Conservation (phyloP, 2,797 vertebrate species). For the Sebastes nivosus region DNA sequence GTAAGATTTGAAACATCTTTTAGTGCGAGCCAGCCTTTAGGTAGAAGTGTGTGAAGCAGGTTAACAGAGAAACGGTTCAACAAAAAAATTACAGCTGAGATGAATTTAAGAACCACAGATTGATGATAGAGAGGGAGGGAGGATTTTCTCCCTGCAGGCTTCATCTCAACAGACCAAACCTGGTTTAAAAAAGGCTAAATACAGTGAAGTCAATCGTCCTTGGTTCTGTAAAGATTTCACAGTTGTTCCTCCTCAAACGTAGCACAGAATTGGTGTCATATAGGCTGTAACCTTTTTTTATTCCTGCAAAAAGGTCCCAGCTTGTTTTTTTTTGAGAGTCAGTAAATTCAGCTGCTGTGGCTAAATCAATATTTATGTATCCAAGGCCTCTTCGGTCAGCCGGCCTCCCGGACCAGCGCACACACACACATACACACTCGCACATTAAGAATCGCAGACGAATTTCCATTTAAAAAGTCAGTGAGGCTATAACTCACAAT, state of each 20-base stretch:
- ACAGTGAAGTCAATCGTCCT: background rate
- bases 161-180: background rate
- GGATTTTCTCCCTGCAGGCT: too few species aligned
- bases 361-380: constrained; percentile 61
- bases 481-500: constrained; percentile 34
- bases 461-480: constrained; percentile 50
- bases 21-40: too few species aligned
- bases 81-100: background rate
- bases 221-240: constrained; percentile 5
- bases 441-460: constrained; percentile 7
- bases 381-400: constrained; percentile 35
- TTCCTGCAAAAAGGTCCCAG: constrained; percentile 16
- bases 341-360: constrained; percentile 42
- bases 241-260: background rate
- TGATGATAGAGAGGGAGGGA: background rate
- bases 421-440: background rate
- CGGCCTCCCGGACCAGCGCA: background rate
- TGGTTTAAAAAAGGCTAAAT: background rate
- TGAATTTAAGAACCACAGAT: background rate
- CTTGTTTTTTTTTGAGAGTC: constrained; percentile 31
- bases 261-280: constrained; percentile 1
- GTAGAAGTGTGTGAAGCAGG: background rate
- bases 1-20: too few species aligned
- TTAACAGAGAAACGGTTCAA: background rate
- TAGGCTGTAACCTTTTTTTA: background rate